phyloP scores from a whole-genome alignment of 2,113 vertebrate species.

The Brevimyrus niger region DNA sequence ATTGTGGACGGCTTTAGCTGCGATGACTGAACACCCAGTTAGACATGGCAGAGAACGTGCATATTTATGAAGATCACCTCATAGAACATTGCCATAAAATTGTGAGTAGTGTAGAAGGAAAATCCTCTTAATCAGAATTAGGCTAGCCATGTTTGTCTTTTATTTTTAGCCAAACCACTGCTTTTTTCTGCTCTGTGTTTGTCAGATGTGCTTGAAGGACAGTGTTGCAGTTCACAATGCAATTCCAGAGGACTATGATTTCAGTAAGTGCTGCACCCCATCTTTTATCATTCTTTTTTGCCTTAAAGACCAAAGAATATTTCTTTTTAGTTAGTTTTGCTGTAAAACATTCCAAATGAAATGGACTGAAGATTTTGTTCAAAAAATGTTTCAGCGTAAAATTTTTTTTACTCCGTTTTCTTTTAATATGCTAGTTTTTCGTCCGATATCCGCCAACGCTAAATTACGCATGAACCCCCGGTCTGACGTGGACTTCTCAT shows the following conservation, averaged over 20 bases:
- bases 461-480: constrained; percentile 93
- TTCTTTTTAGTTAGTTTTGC: not conserved
- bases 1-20: not conserved
- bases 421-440: constrained; percentile 67
- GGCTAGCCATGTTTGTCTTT: too few relatives aligned
- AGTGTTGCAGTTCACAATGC: constrained; percentile 63
- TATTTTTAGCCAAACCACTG: not conserved
- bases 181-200: constrained; percentile 16
- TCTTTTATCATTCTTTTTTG: not conserved
- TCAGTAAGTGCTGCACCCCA: constrained; percentile 64
- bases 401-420: constrained; percentile 2
- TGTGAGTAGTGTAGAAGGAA: not conserved
- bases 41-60: not conserved
- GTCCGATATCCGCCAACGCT: constrained; percentile 85
- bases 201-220: constrained; percentile 68
- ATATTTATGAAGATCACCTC: not conserved
- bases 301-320: not conserved
- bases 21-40: not conserved
- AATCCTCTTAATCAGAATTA: not conserved
- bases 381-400: not conserved
- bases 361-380: not conserved
- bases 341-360: not conserved
- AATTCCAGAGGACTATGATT: constrained; percentile 71
- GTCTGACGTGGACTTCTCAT: constrained; percentile 87
- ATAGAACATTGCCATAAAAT: not conserved